Conservation (phyloP, 2,113 vertebrate genomes). For the Procavia capensis region DNA sequence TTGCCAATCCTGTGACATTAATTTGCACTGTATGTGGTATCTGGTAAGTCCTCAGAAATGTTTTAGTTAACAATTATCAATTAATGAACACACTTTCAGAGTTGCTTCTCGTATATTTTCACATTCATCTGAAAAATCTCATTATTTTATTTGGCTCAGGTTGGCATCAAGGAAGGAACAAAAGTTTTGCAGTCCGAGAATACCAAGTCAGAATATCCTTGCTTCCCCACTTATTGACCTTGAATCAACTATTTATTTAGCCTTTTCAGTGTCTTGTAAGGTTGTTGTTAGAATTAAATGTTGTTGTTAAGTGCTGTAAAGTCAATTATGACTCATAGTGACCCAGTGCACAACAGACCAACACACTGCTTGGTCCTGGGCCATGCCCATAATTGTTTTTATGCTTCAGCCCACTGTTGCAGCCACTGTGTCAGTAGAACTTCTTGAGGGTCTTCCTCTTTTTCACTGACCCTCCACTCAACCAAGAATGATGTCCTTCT, state of each 20-base stretch:
- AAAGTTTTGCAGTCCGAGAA: neutral
- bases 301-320: too few species aligned
- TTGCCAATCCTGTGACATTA: neutral
- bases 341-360: too few species aligned
- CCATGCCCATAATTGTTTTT: too few species aligned
- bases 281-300: neutral
- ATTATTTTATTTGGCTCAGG: neutral
- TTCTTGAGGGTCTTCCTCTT: too few species aligned
- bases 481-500: too few species aligned
- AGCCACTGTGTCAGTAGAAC: too few species aligned
- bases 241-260: neutral
- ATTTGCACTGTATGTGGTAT: neutral
- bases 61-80: neutral
- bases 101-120: neutral
- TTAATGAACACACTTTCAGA: neutral
- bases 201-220: neutral
- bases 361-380: too few species aligned
- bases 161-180: neutral
- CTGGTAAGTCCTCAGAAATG: neutral
- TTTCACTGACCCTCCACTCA: too few species aligned
- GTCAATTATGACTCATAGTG: too few species aligned
- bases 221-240: neutral
- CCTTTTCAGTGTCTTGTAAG: neutral
- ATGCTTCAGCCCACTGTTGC: too few species aligned
- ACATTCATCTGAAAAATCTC: neutral